Conservation (phyloP, 2,888 invertebrate species). For the Glaucopsyche alexis region DNA sequence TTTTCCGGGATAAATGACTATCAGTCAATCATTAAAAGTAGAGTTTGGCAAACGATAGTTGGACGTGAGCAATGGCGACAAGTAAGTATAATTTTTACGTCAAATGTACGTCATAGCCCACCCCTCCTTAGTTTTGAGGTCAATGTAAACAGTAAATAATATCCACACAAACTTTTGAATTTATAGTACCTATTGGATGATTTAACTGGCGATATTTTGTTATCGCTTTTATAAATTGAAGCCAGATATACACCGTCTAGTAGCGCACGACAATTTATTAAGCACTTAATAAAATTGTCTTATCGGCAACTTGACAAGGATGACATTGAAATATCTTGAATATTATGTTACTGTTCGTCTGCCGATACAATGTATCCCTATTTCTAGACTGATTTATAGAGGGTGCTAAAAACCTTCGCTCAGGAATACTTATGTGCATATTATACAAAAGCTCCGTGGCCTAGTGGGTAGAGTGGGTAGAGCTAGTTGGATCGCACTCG, state of each 20-base stretch:
- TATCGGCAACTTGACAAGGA: constrained; percentile 19
- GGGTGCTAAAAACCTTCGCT: background rate
- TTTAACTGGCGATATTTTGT: background rate
- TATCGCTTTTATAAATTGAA: constrained; percentile 3
- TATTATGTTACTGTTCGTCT: background rate
- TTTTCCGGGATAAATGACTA: too few species aligned
- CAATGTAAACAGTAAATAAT: too few species aligned
- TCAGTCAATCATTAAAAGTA: too few species aligned
- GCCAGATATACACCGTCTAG: background rate
- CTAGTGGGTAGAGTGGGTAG: too few species aligned
- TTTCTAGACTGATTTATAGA: background rate
- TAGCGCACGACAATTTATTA: constrained; percentile 1
- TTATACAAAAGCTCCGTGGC: too few species aligned
- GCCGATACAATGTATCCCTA: too few species aligned
- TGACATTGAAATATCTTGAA: constrained; percentile 26
- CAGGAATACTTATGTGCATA: background rate
- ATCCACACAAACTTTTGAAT: background rate
- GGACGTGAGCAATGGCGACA: too few species aligned
- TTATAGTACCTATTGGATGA: background rate
- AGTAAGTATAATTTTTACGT: too few species aligned
- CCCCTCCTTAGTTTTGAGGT: too few species aligned
- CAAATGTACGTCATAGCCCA: too few species aligned
- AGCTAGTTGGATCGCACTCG: too few species aligned
- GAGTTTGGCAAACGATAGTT: too few species aligned
- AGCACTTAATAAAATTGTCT: constrained; percentile 13